Percentiles rank a stretch among this genome's conserved stretches.
Conservation (phyloP, 2,888 invertebrate species). For the Xylocampa areola region DNA sequence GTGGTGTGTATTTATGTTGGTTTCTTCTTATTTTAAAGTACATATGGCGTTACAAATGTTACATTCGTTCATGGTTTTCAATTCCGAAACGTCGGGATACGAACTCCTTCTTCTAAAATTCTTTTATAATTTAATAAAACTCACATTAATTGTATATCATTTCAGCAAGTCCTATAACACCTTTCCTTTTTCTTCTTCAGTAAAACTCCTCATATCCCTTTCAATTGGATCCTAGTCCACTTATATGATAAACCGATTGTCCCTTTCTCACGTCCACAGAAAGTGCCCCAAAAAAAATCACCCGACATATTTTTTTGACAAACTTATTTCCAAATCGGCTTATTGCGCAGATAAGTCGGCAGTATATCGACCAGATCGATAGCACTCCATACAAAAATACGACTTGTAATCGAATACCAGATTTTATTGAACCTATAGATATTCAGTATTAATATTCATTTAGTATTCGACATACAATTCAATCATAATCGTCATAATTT, state of each 20-base stretch:
- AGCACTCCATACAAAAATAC: slow-evolving; percentile 21
- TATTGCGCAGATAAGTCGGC: slow-evolving; percentile 36
- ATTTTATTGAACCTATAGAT: slow-evolving; percentile 6
- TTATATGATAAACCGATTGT: not conserved
- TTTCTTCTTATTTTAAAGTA: too few relatives aligned
- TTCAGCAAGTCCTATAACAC: too few relatives aligned
- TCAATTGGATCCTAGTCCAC: not conserved
- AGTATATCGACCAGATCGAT: slow-evolving; percentile 31
- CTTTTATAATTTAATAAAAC: too few relatives aligned
- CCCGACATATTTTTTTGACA: slow-evolving; percentile 8
- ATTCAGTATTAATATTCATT: slow-evolving; percentile 15
- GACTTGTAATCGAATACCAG: slow-evolving; percentile 23
- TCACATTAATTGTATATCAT: too few relatives aligned
- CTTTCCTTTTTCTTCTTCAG: too few relatives aligned
- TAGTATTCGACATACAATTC: slow-evolving; percentile 4
- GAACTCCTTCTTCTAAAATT: too few relatives aligned
- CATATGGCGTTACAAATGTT: too few relatives aligned
- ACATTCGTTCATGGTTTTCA: too few relatives aligned
- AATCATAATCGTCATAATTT: slow-evolving; percentile 5
- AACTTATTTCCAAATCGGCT: slow-evolving; percentile 11
- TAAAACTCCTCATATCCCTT: not conserved
- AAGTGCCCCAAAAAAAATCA: not conserved
- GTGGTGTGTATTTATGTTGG: too few relatives aligned
- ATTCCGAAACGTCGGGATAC: too few relatives aligned
- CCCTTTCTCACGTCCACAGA: not conserved